These are phyloP conservation scores for Epizoanthus scotinus DNA, from an alignment of 92 coral and sea anemone species.

Conservation along the genomic window DNA sequence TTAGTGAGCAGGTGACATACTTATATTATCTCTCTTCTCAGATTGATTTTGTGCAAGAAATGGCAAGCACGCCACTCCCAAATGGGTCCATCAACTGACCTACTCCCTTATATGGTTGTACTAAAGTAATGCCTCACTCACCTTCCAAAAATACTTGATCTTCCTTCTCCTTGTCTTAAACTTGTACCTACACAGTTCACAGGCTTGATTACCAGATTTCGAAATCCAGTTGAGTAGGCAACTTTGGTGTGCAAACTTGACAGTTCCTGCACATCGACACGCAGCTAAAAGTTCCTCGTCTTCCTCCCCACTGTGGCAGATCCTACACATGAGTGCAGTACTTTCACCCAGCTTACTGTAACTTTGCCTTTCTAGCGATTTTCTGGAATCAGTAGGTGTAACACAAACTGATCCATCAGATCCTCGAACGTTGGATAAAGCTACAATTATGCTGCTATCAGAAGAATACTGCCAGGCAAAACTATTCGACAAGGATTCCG, in stretches of 20 bases:
- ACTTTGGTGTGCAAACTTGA: slow-evolving; percentile 87
- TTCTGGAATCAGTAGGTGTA: neutral
- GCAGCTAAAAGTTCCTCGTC: slow-evolving; percentile 87
- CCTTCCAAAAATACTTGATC: slow-evolving; percentile 91
- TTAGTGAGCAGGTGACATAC: too few species aligned
- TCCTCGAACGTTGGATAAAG: neutral
- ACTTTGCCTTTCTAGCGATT: slow-evolving; percentile 19
- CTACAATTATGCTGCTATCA: slow-evolving; percentile 10
- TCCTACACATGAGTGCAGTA: slow-evolving; percentile 82
- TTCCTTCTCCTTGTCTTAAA: slow-evolving; percentile 81
- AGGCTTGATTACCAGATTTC: slow-evolving; percentile 85
- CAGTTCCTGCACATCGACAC: slow-evolving; percentile 93
- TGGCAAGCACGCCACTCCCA: too few species aligned
- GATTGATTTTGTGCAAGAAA: too few species aligned
- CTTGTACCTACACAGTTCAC: slow-evolving; percentile 94
- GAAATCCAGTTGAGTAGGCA: slow-evolving; percentile 94
- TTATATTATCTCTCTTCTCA: too few species aligned
- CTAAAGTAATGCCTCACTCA: slow-evolving; percentile 37
- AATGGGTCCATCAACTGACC: neutral
- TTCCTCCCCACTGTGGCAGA: slow-evolving; percentile 85
- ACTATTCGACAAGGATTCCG: slow-evolving; percentile 23
- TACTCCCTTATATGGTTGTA: neutral
- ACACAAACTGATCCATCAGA: neutral
- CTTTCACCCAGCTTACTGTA: slow-evolving; percentile 56
- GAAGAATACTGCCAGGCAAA: neutral